Evolutionary conservation across 2,113 vertebrate species (phyloP).

Genomic region (Stigmatopora argus): DNA sequence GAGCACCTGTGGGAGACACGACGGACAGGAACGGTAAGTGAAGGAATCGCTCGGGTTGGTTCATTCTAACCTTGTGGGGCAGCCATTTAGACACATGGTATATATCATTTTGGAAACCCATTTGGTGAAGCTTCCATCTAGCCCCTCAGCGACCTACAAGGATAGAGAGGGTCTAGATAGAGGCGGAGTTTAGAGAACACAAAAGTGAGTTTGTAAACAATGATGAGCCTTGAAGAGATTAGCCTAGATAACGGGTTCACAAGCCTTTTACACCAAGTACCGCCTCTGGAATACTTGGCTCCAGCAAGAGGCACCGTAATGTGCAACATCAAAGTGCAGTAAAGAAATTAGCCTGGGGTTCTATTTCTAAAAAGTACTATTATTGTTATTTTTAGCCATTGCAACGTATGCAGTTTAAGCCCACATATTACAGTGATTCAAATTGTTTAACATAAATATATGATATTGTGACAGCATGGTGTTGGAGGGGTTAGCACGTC

Average conservation of each 20-base stretch:
- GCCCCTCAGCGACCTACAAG: background rate
- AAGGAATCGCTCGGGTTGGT: background rate
- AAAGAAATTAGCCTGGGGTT: background rate
- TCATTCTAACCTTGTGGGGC: conserved; percentile 2
- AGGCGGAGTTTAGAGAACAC: background rate
- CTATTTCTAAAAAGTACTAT: background rate
- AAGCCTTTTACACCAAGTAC: background rate
- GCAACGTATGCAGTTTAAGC: background rate
- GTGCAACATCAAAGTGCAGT: background rate
- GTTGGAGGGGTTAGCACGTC: too few relatives aligned
- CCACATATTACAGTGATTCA: background rate
- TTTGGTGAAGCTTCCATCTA: background rate
- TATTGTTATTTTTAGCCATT: background rate
- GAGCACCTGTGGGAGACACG: background rate
- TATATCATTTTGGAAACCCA: background rate
- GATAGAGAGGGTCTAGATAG: background rate
- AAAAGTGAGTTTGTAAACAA: background rate
- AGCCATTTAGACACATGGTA: background rate
- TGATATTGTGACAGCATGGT: too few relatives aligned
- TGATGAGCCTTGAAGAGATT: background rate
- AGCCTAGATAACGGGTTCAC: background rate
- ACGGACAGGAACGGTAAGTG: background rate
- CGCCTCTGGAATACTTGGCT: background rate
- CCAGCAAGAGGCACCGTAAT: background rate
- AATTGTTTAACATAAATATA: too few relatives aligned